Conservation (phyloP, 2,797 vertebrate genomes). For the Prunella strophiata region DNA sequence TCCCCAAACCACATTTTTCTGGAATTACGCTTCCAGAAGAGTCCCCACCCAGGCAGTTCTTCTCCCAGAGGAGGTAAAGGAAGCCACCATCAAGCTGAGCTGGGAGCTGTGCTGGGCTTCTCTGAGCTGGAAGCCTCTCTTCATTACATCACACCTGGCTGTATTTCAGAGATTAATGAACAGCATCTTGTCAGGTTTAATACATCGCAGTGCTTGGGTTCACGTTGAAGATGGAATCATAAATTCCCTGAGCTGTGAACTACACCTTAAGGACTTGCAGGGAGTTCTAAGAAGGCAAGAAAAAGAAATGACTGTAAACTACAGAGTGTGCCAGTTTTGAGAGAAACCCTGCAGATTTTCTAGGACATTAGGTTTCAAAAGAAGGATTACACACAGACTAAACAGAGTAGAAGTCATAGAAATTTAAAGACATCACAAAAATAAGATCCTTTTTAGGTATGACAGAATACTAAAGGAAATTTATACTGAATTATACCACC, state of each 20-base stretch:
- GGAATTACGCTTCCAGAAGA: conserved; percentile 3
- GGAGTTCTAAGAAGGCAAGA: conserved; percentile 70
- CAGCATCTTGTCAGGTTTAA: conserved; percentile 79
- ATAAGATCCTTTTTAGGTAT: conserved; percentile 81
- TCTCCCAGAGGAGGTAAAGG: conserved; percentile 64
- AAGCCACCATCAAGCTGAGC: conserved; percentile 53
- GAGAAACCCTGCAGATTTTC: conserved; percentile 80
- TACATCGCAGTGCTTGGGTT: conserved; percentile 69
- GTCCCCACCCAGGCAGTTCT: conserved; percentile 74
- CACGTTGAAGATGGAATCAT: conserved; percentile 74
- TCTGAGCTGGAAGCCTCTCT: conserved; percentile 61
- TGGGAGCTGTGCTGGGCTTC: conserved; percentile 57
- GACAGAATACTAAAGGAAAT: conserved; percentile 81
- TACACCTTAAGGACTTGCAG: conserved; percentile 75
- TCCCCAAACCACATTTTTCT: conserved; percentile 62
- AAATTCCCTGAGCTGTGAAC: conserved; percentile 76
- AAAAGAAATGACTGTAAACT: conserved; percentile 67
- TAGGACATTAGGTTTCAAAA: conserved; percentile 80
- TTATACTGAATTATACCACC: conserved; percentile 80
- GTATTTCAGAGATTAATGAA: conserved; percentile 78
- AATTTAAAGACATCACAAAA: conserved; percentile 83
- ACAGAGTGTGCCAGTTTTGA: conserved; percentile 75
- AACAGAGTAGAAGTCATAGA: conserved; percentile 83
- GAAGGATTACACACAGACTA: conserved; percentile 83
- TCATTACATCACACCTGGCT: conserved; percentile 78